Conservation (phyloP, 2,113 vertebrate genomes). For the Prinia subflava region DNA sequence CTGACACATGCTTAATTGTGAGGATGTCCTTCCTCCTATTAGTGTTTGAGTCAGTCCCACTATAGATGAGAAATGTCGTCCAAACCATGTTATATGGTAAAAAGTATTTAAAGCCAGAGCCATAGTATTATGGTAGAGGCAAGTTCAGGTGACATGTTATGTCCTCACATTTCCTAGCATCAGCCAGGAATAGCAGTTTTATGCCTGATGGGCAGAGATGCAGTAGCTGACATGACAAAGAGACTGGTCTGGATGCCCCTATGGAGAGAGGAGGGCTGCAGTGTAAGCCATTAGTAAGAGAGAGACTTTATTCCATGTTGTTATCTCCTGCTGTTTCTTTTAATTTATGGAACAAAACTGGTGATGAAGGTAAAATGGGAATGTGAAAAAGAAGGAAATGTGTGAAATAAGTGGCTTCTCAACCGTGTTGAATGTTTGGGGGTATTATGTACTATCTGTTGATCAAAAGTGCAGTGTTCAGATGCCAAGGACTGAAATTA, state of each 20-base stretch:
- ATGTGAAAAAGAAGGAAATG: not conserved
- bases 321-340: not conserved
- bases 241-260: not conserved
- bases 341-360: not conserved
- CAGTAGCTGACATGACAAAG: rapidly evolving
- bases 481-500: not conserved
- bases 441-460: not conserved
- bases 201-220: not conserved
- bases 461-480: not conserved
- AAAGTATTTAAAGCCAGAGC: not conserved
- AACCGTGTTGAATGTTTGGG: not conserved
- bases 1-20: constrained; percentile 54
- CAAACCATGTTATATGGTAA: not conserved
- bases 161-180: not conserved
- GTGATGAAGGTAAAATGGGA: not conserved
- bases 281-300: not conserved
- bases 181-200: not conserved
- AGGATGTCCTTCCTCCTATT: constrained; percentile 60
- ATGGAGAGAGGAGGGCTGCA: not conserved
- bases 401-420: not conserved
- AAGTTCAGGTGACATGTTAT: not conserved
- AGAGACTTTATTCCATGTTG: not conserved
- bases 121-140: not conserved
- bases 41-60: not conserved
- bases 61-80: not conserved